Evolutionary conservation across 92 coral and sea anemone genomes (phyloP).

Genomic region (Zoanthus sansibaricus): DNA sequence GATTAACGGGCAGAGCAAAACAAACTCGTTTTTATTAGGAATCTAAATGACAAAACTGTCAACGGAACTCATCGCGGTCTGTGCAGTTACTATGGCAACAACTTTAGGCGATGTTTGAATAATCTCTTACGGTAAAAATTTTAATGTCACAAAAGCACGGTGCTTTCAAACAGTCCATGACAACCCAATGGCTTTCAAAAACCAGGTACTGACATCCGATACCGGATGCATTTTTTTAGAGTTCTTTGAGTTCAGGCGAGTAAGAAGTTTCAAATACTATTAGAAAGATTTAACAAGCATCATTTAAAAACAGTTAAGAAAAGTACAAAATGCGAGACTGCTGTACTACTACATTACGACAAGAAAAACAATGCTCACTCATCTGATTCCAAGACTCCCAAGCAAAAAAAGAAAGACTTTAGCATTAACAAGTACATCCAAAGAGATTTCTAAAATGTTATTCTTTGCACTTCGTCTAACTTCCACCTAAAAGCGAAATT

Average conservation of each 20-base stretch:
- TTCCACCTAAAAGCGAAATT: not conserved
- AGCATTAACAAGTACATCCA: not conserved
- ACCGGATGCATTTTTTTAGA: not conserved
- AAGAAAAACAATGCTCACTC: not conserved
- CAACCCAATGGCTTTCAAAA: not conserved
- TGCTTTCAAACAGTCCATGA: not conserved
- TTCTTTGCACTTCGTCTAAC: not conserved
- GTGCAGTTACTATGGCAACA: not conserved
- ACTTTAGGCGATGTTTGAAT: not conserved
- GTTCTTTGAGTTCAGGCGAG: not conserved
- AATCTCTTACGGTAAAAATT: not conserved
- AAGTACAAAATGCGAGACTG: constrained; percentile 11
- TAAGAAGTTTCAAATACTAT: not conserved
- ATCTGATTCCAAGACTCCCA: not conserved
- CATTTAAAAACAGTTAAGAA: not conserved
- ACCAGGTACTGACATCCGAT: not conserved
- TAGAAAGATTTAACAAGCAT: not conserved
- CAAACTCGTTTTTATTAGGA: not conserved
- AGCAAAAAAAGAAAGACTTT: not conserved
- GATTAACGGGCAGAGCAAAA: not conserved
- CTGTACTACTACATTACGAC: not conserved
- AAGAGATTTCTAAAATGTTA: not conserved
- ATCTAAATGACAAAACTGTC: not conserved
- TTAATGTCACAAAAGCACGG: not conserved
- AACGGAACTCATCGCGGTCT: not conserved